Evolutionary conservation across 2,797 vertebrate genomes (phyloP).

Genomic region (Acanthurus tractus): DNA sequence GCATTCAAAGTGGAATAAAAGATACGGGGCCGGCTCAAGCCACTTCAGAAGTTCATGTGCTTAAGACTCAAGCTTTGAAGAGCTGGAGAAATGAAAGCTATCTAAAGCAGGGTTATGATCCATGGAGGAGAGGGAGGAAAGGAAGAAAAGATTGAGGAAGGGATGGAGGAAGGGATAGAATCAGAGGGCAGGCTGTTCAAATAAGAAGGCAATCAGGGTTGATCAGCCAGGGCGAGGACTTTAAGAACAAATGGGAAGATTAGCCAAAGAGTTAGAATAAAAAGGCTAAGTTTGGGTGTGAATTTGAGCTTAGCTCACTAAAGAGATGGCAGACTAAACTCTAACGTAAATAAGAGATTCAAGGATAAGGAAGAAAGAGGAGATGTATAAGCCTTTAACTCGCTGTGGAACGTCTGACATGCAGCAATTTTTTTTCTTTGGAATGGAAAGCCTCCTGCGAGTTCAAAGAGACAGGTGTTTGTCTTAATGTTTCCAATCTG

Average conservation of each 20-base stretch:
- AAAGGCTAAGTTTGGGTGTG: constrained; percentile 12
- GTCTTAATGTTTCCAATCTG: constrained; percentile 21
- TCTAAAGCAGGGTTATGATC: constrained; percentile 80
- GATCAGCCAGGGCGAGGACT: constrained; percentile 54
- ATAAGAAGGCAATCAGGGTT: constrained; percentile 44
- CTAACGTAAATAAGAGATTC: constrained; percentile 51
- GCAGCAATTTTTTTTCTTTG: constrained; percentile 39
- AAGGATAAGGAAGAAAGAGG: constrained; percentile 34
- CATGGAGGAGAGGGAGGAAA: constrained; percentile 45
- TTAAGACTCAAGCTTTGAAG: constrained; percentile 79
- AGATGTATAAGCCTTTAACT: constrained; percentile 32
- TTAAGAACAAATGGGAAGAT: constrained; percentile 68
- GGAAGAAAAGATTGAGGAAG: constrained; percentile 35
- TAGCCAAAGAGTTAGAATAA: constrained; percentile 36
- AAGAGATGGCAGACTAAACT: constrained; percentile 31
- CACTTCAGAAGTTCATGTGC: constrained; percentile 75
- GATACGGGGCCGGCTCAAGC: constrained; percentile 64
- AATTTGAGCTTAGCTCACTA: constrained; percentile 36
- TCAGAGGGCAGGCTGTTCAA: constrained; percentile 38
- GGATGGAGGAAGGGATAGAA: constrained; percentile 34
- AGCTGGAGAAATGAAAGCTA: constrained; percentile 69
- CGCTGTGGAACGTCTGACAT: constrained; percentile 23
- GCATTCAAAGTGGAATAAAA: constrained; percentile 74
- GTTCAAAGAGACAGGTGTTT: constrained; percentile 41
- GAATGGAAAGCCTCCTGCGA: constrained; percentile 35